phyloP scores from a whole-genome alignment of 2,888 invertebrate genomes.

The Brachyopa scutellaris region DNA sequence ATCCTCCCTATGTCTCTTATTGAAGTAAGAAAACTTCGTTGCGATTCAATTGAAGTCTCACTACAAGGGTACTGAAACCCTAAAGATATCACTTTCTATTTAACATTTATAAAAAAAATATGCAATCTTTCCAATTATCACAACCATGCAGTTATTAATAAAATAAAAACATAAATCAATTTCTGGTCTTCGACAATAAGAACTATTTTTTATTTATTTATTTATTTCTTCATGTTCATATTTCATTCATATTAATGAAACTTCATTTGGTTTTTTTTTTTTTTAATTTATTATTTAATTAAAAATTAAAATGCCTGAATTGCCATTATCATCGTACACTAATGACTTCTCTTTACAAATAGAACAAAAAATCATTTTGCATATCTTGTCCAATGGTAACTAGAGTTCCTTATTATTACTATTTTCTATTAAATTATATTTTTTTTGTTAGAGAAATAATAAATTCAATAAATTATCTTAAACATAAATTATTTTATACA shows the following conservation, averaged over 20 bases:
- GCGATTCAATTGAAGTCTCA: too few species aligned
- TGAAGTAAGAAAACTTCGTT: too few species aligned
- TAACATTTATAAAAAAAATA: too few species aligned
- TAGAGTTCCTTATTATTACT: slow-evolving; percentile 8
- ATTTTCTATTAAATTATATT: slow-evolving; percentile 34
- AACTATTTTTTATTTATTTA: slow-evolving; percentile 14
- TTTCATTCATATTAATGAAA: slow-evolving; percentile 15
- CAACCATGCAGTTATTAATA: too few species aligned
- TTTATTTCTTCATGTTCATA: slow-evolving; percentile 31
- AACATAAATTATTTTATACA: slow-evolving; percentile 48
- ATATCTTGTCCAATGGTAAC: slow-evolving; percentile 39
- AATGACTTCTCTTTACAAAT: slow-evolving; percentile 6
- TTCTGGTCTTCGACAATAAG: slow-evolving; percentile 9
- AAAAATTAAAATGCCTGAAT: slow-evolving; percentile 27
- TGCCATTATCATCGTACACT: background rate
- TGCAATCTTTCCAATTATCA: too few species aligned
- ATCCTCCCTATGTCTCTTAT: too few species aligned
- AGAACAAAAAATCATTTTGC: slow-evolving; percentile 34
- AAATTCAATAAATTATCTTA: slow-evolving; percentile 70
- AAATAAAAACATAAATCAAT: slow-evolving; percentile 22
- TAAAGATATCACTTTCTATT: too few species aligned
- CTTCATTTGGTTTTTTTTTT: background rate
- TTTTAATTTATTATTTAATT: slow-evolving; percentile 13
- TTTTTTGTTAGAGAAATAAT: slow-evolving; percentile 32
- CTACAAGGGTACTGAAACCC: too few species aligned